Conservation (phyloP, 2,797 vertebrate species). For the Myotis findleyi region DNA sequence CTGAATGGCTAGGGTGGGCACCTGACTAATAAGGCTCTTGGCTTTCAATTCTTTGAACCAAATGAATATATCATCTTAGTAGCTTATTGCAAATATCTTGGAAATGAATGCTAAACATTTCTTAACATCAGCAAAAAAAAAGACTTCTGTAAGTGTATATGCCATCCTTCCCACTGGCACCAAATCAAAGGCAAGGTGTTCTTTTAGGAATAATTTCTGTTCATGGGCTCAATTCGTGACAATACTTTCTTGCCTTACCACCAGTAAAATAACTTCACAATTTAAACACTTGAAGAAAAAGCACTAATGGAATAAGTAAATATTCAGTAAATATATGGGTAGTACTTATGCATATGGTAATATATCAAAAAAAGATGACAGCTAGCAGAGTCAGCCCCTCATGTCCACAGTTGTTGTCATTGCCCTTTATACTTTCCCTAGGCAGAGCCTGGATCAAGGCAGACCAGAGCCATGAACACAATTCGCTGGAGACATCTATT, state of each 20-base stretch:
- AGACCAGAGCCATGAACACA: background rate
- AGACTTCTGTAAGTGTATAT: background rate
- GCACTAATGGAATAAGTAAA: conserved; percentile 1
- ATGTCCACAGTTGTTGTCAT: background rate
- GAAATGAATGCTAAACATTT: conserved; percentile 31
- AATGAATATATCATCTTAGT: background rate
- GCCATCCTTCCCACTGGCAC: background rate
- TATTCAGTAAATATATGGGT: background rate
- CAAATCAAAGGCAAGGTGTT: conserved; percentile 10
- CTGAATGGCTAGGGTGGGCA: too few relatives aligned
- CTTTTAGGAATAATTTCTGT: conserved; percentile 10
- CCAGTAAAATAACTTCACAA: background rate
- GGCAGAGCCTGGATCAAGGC: background rate
- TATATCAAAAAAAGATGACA: background rate
- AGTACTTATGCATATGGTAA: background rate
- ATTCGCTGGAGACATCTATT: conserved; percentile 37
- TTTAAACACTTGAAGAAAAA: conserved; percentile 46
- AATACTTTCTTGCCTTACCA: background rate
- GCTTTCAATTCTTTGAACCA: background rate
- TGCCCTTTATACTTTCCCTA: conserved; percentile 22
- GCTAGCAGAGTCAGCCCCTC: background rate
- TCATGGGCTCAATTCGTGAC: background rate
- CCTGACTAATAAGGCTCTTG: too few relatives aligned
- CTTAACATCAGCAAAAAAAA: background rate
- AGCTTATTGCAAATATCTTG: conserved; percentile 28